These are phyloP conservation scores for Ligdia adustata DNA, from an alignment of 2,888 invertebrate species.

Conservation along the genomic window DNA sequence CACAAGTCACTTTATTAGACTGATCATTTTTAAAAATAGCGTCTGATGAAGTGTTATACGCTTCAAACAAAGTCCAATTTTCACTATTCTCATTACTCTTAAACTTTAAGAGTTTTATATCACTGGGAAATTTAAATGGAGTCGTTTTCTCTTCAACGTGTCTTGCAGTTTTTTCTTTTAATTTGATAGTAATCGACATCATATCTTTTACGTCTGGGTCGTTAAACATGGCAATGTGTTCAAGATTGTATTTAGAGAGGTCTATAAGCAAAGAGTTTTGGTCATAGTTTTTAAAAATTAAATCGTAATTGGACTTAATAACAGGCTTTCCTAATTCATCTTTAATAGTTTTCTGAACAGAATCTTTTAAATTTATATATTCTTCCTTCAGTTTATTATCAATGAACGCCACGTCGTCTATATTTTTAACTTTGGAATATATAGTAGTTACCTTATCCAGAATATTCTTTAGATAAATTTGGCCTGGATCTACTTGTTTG, in stretches of 20 bases:
- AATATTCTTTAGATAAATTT: slow-evolving; percentile 59
- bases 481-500: slow-evolving; percentile 48
- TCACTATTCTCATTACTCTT: slow-evolving; percentile 31
- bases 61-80: slow-evolving; percentile 37
- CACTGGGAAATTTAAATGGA: slow-evolving; percentile 43
- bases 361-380: slow-evolving; percentile 25
- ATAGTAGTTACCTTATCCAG: slow-evolving; percentile 63
- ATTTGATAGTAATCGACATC: slow-evolving; percentile 56
- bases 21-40: slow-evolving; percentile 34
- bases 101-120: slow-evolving; percentile 27
- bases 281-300: slow-evolving; percentile 45
- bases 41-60: slow-evolving; percentile 29
- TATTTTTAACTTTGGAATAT: slow-evolving; percentile 49
- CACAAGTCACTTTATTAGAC: slow-evolving; percentile 16
- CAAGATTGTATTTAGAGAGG: slow-evolving; percentile 61
- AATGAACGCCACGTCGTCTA: slow-evolving; percentile 24
- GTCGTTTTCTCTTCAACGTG: slow-evolving; percentile 42
- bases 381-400: slow-evolving; percentile 27
- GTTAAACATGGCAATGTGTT: slow-evolving; percentile 56
- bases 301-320: slow-evolving; percentile 39
- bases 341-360: slow-evolving; percentile 32
- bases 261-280: slow-evolving; percentile 59
- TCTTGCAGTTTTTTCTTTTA: slow-evolving; percentile 52
- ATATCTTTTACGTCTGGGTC: slow-evolving; percentile 47
- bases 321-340: slow-evolving; percentile 43